Percentiles rank a stretch among this genome's conserved stretches.
Conservation (phyloP, 2,888 invertebrate species). For the Cristatella mucedo region DNA sequence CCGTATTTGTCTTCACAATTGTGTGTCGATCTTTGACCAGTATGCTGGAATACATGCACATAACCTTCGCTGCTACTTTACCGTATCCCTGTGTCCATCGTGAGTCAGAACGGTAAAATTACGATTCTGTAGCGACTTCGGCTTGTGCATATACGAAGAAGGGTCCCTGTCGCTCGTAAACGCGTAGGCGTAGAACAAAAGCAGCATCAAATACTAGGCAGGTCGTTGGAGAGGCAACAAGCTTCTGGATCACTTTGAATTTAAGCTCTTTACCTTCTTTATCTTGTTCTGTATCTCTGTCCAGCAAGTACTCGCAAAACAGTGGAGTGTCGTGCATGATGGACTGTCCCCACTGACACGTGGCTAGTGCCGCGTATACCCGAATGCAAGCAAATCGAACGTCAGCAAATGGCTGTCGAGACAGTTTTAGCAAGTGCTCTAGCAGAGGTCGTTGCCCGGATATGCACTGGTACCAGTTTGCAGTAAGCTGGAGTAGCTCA, state of each 20-base stretch:
- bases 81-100: too few species aligned
- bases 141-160: conserved; percentile 54
- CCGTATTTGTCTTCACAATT: too few species aligned
- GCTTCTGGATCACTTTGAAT: conserved; percentile 48
- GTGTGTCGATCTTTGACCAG: too few species aligned
- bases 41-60: too few species aligned
- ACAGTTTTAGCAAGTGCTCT: conserved; percentile 46
- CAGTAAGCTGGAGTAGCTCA: conserved; percentile 41
- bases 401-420: conserved; percentile 66
- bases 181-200: conserved; percentile 48
- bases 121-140: conserved; percentile 65
- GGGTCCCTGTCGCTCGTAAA: conserved; percentile 60
- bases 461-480: conserved; percentile 49
- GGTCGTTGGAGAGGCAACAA: conserved; percentile 39
- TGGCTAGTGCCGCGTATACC: conserved; percentile 51
- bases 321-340: conserved; percentile 55
- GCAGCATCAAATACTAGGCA: conserved; percentile 47
- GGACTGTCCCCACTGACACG: conserved; percentile 63
- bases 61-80: too few species aligned
- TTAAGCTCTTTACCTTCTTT: conserved; percentile 60
- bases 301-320: conserved; percentile 60
- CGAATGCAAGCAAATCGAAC: conserved; percentile 53
- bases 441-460: conserved; percentile 46
- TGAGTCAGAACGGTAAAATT: too few species aligned
- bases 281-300: conserved; percentile 52